Base-by-base conservation (phyloP, 2,113 vertebrate species). In the Epinephelus fuscoguttatus region DNA sequence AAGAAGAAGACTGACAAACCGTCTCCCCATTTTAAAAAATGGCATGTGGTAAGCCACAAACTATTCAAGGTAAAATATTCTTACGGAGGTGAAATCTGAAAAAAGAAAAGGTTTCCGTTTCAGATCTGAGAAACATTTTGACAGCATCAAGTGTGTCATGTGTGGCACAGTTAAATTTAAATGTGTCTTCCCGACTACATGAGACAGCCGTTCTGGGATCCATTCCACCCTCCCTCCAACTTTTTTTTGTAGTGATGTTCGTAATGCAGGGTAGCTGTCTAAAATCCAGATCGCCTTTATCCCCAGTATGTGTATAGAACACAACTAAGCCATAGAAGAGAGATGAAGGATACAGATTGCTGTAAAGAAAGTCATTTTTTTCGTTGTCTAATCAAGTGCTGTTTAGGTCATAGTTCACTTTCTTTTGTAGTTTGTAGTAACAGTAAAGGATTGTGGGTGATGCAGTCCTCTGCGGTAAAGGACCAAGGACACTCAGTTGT, bases 1-100 rank as follows among this genome's bases (percentile, higher is more conserved):
- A 75, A 81, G 78, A 75, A 87, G 59, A 86, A 91, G 80, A 91
- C 85, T 42, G 72, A 87, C 77, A 89, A 93, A 87, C 89, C 56
- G 56, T 92, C 80, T 84, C 70, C 82, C 82, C 82, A 52, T 85
- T 85, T 72, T 49, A 84, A 89, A 89, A 93, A 93, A 93, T 91
- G 88, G 84, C 80, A 78, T 91, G 88, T 90, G 85, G 73, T 89
- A 90, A 95, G 87, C 91, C 90, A 85, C 89, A 82, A 91, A 91
- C 76, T 80, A 86, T 87, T 84, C 64, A 87, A 88, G 84, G 84
- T 89, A 88, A 89, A 81, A 83, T 82, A 86, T 82, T 81, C 5
- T 79, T 21, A 89, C 81, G 53, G 55, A 89, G 78, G 73, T 89
- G 79, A 89, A 82, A 73, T 88, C 56, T 57, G 73, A 75, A 71